These are phyloP conservation scores for Nycticebus coucang DNA, from an alignment of 2,113 vertebrate species.

Conservation along the genomic window DNA sequence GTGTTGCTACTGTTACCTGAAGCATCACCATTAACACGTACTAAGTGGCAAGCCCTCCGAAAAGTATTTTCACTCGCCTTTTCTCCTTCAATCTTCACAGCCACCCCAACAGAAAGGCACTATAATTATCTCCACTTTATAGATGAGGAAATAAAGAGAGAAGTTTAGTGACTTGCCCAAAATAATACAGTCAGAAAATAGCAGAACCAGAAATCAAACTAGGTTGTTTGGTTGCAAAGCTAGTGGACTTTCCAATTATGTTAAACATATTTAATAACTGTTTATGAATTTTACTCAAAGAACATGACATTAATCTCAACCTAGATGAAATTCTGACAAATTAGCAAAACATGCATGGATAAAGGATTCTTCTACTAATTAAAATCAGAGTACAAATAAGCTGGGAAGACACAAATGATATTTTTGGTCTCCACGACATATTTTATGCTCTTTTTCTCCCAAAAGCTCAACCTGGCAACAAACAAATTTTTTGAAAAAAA, in stretches of 20 bases:
- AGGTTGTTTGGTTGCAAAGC: neutral
- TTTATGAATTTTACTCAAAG: constrained; percentile 9
- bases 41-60: neutral
- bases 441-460: neutral
- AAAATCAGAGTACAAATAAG: constrained; percentile 18
- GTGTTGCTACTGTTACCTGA: neutral
- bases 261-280: constrained; percentile 7
- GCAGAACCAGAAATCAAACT: neutral
- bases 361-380: neutral
- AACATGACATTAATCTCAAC: neutral
- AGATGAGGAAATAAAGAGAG: neutral
- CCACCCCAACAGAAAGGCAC: neutral
- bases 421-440: neutral
- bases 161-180: neutral
- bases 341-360: neutral
- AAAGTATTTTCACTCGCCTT: neutral
- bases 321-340: constrained; percentile 4
- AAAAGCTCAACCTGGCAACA: neutral
- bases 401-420: neutral
- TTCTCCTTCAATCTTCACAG: neutral
- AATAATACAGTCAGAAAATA: neutral
- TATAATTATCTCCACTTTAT: neutral
- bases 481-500: constrained; percentile 6
- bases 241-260: neutral
- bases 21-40: neutral